Evolutionary conservation across 2,888 invertebrate genomes (phyloP).

Genomic region (Lepas anatifera): DNA sequence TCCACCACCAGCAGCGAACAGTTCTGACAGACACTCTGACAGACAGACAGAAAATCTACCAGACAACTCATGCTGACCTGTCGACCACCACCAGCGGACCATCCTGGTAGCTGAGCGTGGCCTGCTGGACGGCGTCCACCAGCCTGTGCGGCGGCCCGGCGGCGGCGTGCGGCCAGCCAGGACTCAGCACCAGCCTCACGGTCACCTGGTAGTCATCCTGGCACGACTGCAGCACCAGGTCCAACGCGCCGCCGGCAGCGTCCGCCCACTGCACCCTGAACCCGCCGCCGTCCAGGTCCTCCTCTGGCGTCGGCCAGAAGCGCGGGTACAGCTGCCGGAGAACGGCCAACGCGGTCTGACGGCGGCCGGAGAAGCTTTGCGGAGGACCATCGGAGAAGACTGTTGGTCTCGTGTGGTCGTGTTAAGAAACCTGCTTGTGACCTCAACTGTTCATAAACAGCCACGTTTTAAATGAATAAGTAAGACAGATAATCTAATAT

Average conservation of each 20-base stretch:
- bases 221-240: slow-evolving; percentile 33
- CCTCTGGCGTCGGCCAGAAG: slow-evolving; percentile 30
- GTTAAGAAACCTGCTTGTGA: too few species aligned
- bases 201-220: slow-evolving; percentile 91
- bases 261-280: slow-evolving; percentile 24
- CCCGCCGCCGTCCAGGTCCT: slow-evolving; percentile 28
- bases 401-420: too few species aligned
- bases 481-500: too few species aligned
- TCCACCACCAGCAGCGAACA: too few species aligned
- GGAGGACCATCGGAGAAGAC: too few species aligned
- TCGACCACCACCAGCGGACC: slow-evolving; percentile 87
- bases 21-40: too few species aligned
- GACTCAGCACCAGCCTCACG: slow-evolving; percentile 75
- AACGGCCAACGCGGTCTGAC: too few species aligned
- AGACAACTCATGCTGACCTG: too few species aligned
- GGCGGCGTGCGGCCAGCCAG: slow-evolving; percentile 69
- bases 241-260: slow-evolving; percentile 14
- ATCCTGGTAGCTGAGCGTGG: slow-evolving; percentile 74
- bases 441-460: too few species aligned
- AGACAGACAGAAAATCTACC: too few species aligned
- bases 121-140: slow-evolving; percentile 67
- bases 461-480: too few species aligned
- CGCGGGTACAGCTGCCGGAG: slow-evolving; percentile 28
- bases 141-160: slow-evolving; percentile 38
- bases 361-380: too few species aligned